These are phyloP conservation scores for Tachysurus fulvidraco DNA, from an alignment of 2,113 vertebrate species.

Conservation along the genomic window DNA sequence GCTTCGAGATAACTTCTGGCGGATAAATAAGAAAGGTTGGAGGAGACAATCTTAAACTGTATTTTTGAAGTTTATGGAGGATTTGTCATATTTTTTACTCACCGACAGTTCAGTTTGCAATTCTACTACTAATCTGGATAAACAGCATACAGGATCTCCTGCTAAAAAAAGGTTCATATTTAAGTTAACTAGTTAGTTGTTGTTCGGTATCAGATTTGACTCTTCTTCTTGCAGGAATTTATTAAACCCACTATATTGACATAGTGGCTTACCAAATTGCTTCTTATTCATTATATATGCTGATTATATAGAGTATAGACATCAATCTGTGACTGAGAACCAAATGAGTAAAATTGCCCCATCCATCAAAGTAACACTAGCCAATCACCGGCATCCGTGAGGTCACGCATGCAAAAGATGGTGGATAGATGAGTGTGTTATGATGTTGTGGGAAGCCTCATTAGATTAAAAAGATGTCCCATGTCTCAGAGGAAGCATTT, in stretches of 20 bases:
- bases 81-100: not conserved
- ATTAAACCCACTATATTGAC: not conserved
- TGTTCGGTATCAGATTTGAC: not conserved
- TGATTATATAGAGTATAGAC: not conserved
- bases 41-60: not conserved
- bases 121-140: not conserved
- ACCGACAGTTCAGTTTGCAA: not conserved
- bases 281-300: not conserved
- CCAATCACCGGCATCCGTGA: not conserved
- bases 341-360: not conserved
- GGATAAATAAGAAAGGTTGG: not conserved
- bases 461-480: too few species aligned
- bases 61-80: not conserved
- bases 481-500: not conserved
- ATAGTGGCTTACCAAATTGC: not conserved
- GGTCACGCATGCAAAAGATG: not conserved
- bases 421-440: not conserved
- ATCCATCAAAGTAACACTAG: not conserved
- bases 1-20: not conserved
- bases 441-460: not conserved
- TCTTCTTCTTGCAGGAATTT: not conserved
- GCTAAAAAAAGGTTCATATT: not conserved
- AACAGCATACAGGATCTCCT: not conserved
- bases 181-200: not conserved
- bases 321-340: not conserved